phyloP scores from a whole-genome alignment of 2,888 invertebrate genomes.

The Agrochola macilenta region DNA sequence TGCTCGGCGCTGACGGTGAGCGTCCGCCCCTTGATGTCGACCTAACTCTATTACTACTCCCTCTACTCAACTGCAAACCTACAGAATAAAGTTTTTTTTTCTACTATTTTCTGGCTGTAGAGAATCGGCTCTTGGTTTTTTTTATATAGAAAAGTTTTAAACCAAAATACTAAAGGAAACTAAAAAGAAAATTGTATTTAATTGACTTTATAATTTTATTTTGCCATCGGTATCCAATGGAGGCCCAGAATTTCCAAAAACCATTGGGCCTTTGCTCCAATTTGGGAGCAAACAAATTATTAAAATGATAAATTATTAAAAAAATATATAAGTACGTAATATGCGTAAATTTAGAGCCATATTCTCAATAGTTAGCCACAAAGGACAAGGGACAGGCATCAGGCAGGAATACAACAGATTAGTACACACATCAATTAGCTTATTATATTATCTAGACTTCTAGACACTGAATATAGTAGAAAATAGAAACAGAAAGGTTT shows the following conservation, averaged over 20 bases:
- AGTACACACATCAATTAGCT: conserved; percentile 65
- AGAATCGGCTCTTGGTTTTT: conserved; percentile 75
- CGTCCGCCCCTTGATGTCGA: conserved; percentile 88
- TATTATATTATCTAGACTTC: conserved; percentile 58
- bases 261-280: background rate
- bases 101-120: conserved; percentile 76
- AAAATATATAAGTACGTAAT: background rate
- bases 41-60: conserved; percentile 91
- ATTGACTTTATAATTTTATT: background rate
- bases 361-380: conserved; percentile 73
- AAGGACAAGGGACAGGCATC: conserved; percentile 81
- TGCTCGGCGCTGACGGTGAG: conserved; percentile 86
- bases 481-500: conserved; percentile 46
- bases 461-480: conserved; percentile 63
- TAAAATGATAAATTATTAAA: background rate
- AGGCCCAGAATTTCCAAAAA: background rate
- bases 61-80: conserved; percentile 92
- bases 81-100: conserved; percentile 84
- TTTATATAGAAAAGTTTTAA: background rate
- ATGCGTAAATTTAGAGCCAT: conserved; percentile 72
- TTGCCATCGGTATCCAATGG: background rate
- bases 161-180: too few species aligned
- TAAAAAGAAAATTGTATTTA: background rate
- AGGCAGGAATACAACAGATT: conserved; percentile 82
- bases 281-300: background rate